Conservation (phyloP, 1,140 invertebrate genomes). For the Wasmannia auropunctata region DNA sequence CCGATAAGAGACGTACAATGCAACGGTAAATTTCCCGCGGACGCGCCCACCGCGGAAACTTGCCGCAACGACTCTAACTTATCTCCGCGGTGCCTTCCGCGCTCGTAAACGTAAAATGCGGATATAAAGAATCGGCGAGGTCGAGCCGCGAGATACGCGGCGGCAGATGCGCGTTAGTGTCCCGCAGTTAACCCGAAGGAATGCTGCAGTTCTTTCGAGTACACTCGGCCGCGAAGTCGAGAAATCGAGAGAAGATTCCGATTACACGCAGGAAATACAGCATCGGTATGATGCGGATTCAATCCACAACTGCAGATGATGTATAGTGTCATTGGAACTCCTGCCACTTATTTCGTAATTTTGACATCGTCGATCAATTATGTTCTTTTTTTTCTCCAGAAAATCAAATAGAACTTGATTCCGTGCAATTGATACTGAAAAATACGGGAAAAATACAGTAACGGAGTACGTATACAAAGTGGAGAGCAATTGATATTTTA, state of each 20-base stretch:
- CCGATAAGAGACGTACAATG: constrained; percentile 38
- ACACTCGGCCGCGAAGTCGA: neutral
- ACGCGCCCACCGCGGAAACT: neutral
- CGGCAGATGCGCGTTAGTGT: constrained; percentile 12
- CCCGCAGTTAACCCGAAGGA: neutral
- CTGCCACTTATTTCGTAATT: neutral
- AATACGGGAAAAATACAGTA: neutral
- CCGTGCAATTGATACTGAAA: neutral
- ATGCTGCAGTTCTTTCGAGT: neutral
- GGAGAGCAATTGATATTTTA: neutral
- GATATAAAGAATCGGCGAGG: neutral
- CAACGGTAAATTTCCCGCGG: constrained; percentile 8
- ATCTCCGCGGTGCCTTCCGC: neutral
- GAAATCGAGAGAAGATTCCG: neutral
- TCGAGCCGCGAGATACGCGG: neutral
- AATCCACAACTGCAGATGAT: neutral
- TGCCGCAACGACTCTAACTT: neutral
- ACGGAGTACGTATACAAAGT: neutral
- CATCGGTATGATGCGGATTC: neutral
- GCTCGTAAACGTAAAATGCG: constrained; percentile 33
- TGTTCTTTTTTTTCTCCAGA: neutral
- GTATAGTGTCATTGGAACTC: neutral
- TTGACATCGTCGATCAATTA: neutral
- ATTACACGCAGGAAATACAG: neutral
- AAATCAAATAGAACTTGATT: neutral